These are phyloP conservation scores for Takifugu bimaculatus DNA, from an alignment of 2,113 vertebrate species.

Conservation along the genomic window DNA sequence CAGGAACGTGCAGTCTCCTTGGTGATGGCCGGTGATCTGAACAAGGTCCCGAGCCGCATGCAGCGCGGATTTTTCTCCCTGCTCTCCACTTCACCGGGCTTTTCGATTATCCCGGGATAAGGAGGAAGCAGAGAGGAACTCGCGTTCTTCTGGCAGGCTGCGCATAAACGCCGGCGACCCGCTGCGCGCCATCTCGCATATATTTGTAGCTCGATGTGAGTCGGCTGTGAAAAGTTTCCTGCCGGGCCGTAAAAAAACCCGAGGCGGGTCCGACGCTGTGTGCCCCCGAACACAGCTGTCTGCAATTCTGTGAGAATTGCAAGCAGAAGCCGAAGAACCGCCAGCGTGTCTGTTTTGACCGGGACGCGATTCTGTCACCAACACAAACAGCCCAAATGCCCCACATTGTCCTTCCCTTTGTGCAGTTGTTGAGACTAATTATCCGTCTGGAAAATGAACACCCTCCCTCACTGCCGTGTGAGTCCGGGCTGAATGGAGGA, in stretches of 20 bases:
- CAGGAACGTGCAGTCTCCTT: slow-evolving; percentile 59
- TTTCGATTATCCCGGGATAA: slow-evolving; percentile 16
- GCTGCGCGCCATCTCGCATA: slow-evolving; percentile 27
- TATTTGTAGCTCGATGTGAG: slow-evolving; percentile 38
- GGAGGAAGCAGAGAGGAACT: slow-evolving; percentile 7
- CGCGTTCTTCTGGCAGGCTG: slow-evolving; percentile 26
- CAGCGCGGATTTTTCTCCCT: slow-evolving; percentile 40
- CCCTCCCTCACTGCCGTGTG: slow-evolving; percentile 21
- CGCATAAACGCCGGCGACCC: slow-evolving; percentile 24
- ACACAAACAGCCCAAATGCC: slow-evolving; percentile 37
- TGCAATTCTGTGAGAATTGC: slow-evolving; percentile 21
- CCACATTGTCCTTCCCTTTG: slow-evolving; percentile 55
- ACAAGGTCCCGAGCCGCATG: slow-evolving; percentile 40
- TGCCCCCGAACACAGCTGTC: slow-evolving; percentile 28
- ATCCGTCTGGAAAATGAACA: slow-evolving; percentile 58
- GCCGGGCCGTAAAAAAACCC: slow-evolving; percentile 31
- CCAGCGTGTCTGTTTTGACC: slow-evolving; percentile 23
- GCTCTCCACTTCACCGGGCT: slow-evolving; percentile 8
- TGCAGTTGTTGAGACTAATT: slow-evolving; percentile 58
- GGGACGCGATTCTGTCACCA: slow-evolving; percentile 11
- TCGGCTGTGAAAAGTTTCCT: slow-evolving; percentile 34
- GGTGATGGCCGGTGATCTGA: slow-evolving; percentile 50
- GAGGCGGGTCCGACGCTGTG: slow-evolving; percentile 16
- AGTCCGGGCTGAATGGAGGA: slow-evolving; percentile 43
- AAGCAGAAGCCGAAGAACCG: slow-evolving; percentile 27